Evolutionary conservation across 2,113 vertebrate genomes (phyloP).

Genomic region (Fukomys damarensis): DNA sequence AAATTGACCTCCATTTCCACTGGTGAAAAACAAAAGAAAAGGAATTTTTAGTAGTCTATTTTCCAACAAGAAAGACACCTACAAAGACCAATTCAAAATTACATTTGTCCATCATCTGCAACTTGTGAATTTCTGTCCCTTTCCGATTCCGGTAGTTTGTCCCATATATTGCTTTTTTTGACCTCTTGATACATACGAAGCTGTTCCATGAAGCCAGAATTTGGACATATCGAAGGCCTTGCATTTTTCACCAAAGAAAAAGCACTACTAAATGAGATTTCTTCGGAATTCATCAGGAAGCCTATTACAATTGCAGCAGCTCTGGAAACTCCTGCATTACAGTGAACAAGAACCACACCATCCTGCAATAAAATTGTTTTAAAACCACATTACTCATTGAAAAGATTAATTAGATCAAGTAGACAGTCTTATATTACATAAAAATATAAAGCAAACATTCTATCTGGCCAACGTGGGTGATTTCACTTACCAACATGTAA

Average conservation of each 20-base stretch:
- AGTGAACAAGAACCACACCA: conserved; percentile 95
- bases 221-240: conserved; percentile 91
- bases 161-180: conserved; percentile 72
- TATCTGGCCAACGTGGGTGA: background rate
- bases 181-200: conserved; percentile 90
- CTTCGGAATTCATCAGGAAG: conserved; percentile 94
- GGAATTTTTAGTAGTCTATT: background rate
- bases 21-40: conserved; percentile 45
- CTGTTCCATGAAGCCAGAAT: conserved; percentile 96
- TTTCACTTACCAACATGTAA: conserved; percentile 50
- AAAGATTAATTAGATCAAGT: background rate
- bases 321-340: conserved; percentile 96
- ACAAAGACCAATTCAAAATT: conserved; percentile 49
- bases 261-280: conserved; percentile 90
- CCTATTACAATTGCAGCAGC: conserved; percentile 93
- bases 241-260: conserved; percentile 92
- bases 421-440: background rate
- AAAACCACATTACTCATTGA: conserved; percentile 51
- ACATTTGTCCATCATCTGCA: background rate
- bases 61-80: background rate
- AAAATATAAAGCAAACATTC: conserved; percentile 36
- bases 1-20: conserved; percentile 35
- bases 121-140: conserved; percentile 24
- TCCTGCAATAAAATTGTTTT: conserved; percentile 88
- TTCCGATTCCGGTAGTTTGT: conserved; percentile 43